Percentiles rank a stretch among this genome's conserved stretches.
Conservation (phyloP, 2,113 vertebrate species). For the Promerops cafer region DNA sequence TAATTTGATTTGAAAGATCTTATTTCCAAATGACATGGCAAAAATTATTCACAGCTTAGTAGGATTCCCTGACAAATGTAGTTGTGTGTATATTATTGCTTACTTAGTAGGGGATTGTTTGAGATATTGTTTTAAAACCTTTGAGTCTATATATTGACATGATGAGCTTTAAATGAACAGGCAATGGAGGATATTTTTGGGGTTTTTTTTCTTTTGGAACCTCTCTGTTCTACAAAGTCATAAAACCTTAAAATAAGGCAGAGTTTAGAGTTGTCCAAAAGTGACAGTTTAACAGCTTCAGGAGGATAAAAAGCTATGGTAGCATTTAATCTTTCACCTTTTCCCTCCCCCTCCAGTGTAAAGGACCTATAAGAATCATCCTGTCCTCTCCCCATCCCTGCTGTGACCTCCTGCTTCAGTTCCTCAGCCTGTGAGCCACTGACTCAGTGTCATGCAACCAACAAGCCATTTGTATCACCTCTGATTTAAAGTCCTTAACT, state of each 20-base stretch:
- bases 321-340: not conserved
- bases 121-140: not conserved
- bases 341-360: not conserved
- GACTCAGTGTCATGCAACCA: not conserved
- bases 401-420: fast-evolving
- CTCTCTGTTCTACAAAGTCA: not conserved
- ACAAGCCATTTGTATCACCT: not conserved
- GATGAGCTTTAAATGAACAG: not conserved
- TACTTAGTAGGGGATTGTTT: not conserved
- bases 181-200: not conserved
- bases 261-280: not conserved
- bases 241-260: not conserved
- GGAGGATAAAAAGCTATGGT: not conserved
- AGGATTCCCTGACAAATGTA: not conserved
- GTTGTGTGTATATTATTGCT: not conserved
- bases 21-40: not conserved
- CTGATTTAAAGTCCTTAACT: not conserved
- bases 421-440: not conserved
- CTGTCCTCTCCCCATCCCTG: not conserved
- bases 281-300: not conserved
- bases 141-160: not conserved
- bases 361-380: not conserved
- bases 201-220: not conserved
- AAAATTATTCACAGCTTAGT: not conserved
- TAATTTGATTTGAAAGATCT: not conserved